Evolutionary conservation across 2,888 invertebrate genomes (phyloP).

Genomic region (Morpho helenor): DNA sequence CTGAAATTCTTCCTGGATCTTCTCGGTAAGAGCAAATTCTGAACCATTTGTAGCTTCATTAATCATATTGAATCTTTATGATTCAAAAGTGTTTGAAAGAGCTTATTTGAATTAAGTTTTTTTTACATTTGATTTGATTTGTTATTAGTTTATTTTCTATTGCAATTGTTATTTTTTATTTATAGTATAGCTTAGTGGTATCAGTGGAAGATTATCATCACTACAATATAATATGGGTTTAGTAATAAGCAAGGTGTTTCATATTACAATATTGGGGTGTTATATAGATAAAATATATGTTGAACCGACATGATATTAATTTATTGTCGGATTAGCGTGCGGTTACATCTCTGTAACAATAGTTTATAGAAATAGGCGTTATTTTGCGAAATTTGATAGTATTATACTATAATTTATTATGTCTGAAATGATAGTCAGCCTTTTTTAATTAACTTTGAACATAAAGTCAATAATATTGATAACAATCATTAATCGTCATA

Average conservation of each 20-base stretch:
- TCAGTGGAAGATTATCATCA: neutral
- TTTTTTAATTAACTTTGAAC: too few relatives aligned
- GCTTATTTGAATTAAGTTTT: too few relatives aligned
- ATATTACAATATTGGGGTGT: constrained; percentile 16
- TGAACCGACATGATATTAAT: constrained; percentile 3
- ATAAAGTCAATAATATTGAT: too few relatives aligned
- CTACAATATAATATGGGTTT: constrained; percentile 1
- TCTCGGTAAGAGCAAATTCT: too few relatives aligned
- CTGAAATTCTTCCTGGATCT: too few relatives aligned
- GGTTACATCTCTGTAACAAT: neutral
- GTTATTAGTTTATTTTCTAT: neutral
- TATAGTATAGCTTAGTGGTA: neutral
- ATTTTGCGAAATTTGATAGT: neutral
- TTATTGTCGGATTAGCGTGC: constrained; percentile 4
- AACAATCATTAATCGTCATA: too few relatives aligned
- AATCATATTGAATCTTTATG: too few relatives aligned
- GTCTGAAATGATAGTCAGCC: neutral
- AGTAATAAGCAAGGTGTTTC: constrained; percentile 18
- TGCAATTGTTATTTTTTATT: neutral
- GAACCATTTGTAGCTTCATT: too few relatives aligned
- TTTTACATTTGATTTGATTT: too few relatives aligned
- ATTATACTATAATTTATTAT: neutral
- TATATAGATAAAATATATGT: constrained; percentile 6
- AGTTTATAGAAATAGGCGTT: too few relatives aligned
- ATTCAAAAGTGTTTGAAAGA: too few relatives aligned